Base-by-base conservation (phyloP, 2,113 vertebrate species). In the Grammomys dolichurus region DNA sequence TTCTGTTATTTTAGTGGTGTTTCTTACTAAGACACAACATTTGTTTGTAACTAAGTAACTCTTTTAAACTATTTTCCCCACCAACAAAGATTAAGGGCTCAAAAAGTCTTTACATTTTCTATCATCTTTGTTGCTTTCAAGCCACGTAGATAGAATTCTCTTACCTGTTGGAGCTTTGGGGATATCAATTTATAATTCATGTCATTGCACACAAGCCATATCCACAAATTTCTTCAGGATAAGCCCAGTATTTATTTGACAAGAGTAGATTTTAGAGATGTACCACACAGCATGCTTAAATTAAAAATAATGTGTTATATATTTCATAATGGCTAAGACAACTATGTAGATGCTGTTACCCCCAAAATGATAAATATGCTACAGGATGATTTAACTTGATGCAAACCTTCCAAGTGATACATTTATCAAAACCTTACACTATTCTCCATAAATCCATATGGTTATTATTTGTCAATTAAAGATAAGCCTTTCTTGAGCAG, bases 221-320 rank as follows among this genome's bases (percentile, higher is more conserved):
- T 10, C 7, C 56, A 63, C 36, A 91, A 54, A 87, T 73, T 28
- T 93, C 54, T 90, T 72, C 7, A 46, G 48, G 36, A 46, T 80
- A 80, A 90, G n/a, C 36, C 80, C 51, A 12, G 7, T 63, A 91
- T 72, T 54, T n/a, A 9, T 87, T 70, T 93, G 72, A 33, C 46
- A 91, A 86, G 72, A 91, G 51, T 28, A 80, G 40, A 31, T 40
- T 78, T 87, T 72, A 60, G 31, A 86, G n/a, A 77, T 77, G 8
- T 69, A 70, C 26, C 60, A 11, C 31, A 86, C 16, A 90, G 31
- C 40, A 86, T 22, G 51, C 46, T 54, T 87, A 70, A 78, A 84
- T 80, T 69, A 90, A 94, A 77, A 78, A 91, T 86, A n/a, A 70
- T 95, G 60, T 51, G 75, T 48, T 69, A 48, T 76, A 63, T 75